Conservation (phyloP, 2,113 vertebrate species). For the Stictonetta naevosa region DNA sequence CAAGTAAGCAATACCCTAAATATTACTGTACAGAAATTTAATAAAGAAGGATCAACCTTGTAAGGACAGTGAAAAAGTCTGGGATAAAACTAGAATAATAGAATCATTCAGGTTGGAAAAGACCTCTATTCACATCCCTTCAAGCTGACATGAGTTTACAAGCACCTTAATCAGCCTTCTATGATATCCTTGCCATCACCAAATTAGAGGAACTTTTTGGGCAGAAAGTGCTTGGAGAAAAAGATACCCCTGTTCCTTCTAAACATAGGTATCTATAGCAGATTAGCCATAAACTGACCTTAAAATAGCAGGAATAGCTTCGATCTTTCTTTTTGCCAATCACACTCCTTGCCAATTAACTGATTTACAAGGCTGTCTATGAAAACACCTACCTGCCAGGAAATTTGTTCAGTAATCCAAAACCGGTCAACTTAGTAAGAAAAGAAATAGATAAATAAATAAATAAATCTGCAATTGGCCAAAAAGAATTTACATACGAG, state of each 20-base stretch:
- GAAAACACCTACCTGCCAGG: background rate
- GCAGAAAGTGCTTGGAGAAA: background rate
- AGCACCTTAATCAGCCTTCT: background rate
- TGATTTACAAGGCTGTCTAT: background rate
- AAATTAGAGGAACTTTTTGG: background rate
- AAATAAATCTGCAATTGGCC: background rate
- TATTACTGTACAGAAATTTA: background rate
- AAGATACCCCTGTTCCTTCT: background rate
- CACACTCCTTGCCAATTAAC: background rate
- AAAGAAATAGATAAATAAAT: background rate
- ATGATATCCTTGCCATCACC: background rate
- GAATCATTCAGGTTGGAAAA: background rate
- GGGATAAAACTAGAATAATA: background rate
- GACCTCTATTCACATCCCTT: background rate
- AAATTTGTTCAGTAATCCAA: background rate
- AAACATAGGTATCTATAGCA: background rate
- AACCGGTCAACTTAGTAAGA: background rate
- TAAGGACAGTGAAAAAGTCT: background rate
- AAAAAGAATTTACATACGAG: conserved; percentile 79
- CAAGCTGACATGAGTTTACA: background rate
- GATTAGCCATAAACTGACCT: background rate
- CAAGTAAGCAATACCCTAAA: background rate
- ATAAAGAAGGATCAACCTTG: background rate
- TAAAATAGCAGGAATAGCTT: background rate
- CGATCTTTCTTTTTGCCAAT: background rate